Conservation (phyloP, 2,113 vertebrate species). For the Rhodinocichla rosea region DNA sequence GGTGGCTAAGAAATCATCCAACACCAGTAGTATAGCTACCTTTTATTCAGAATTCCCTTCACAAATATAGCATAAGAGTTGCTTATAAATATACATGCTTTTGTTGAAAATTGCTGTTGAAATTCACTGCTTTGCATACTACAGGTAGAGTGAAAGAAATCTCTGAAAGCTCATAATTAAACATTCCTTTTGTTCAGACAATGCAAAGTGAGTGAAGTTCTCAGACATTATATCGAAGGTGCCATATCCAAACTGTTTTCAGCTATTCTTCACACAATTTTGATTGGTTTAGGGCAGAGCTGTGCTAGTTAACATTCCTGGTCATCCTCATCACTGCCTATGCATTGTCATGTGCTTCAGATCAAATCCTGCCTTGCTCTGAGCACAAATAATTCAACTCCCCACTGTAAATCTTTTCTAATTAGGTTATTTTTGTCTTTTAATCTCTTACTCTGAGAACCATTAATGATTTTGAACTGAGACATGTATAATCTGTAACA, state of each 20-base stretch:
- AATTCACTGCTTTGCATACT: background rate
- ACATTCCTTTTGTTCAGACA: background rate
- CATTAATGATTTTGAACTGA: slow-evolving; percentile 59
- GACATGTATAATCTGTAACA: slow-evolving; percentile 55
- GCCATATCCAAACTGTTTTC: background rate
- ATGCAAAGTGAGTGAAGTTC: background rate
- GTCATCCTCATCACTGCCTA: background rate
- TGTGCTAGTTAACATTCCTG: slow-evolving; percentile 24
- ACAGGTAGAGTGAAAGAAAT: background rate
- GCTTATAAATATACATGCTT: slow-evolving; percentile 56
- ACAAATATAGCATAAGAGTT: background rate
- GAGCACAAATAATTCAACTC: slow-evolving; percentile 49
- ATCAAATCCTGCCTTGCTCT: slow-evolving; percentile 1
- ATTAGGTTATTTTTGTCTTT: slow-evolving; percentile 59
- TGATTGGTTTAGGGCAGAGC: background rate
- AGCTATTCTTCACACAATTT: background rate
- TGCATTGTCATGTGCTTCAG: background rate
- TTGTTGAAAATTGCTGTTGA: background rate
- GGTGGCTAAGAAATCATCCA: slow-evolving; percentile 47
- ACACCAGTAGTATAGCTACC: background rate
- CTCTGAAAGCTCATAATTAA: slow-evolving; percentile 32
- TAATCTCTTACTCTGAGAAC: slow-evolving; percentile 30
- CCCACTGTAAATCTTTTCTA: slow-evolving; percentile 55
- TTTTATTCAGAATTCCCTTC: slow-evolving; percentile 40
- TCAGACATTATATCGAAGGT: background rate